These are phyloP conservation scores for Ctenosaura bakeri DNA, from an alignment of 2,797 vertebrate genomes.

Conservation along the genomic window DNA sequence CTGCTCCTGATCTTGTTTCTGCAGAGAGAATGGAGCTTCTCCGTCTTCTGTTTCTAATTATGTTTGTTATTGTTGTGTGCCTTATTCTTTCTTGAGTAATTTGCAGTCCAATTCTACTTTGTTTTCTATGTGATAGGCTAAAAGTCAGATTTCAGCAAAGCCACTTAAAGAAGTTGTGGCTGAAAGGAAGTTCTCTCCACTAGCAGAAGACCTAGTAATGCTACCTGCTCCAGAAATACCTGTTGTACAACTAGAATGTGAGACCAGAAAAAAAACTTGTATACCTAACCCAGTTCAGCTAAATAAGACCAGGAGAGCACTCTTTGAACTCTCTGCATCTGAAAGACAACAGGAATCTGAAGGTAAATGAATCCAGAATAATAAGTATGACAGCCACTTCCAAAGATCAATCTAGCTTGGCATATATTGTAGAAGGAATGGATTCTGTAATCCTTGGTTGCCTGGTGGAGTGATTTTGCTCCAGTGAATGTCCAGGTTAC, in stretches of 20 bases:
- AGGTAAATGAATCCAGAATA: slow-evolving; percentile 62
- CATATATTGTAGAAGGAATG: not conserved
- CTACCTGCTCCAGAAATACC: slow-evolving; percentile 36
- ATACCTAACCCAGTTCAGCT: slow-evolving; percentile 19
- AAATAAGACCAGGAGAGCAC: slow-evolving; percentile 71
- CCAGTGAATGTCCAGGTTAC: too few species aligned
- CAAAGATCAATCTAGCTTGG: not conserved
- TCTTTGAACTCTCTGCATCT: slow-evolving; percentile 70
- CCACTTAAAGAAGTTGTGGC: slow-evolving; percentile 27
- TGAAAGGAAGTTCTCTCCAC: slow-evolving; percentile 29
- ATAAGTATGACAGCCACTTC: not conserved
- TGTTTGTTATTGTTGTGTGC: too few species aligned
- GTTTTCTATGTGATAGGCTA: slow-evolving; percentile 19
- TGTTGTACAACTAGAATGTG: slow-evolving; percentile 25
- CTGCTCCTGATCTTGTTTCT: too few species aligned
- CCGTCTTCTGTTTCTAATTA: too few species aligned
- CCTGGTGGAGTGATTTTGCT: not conserved
- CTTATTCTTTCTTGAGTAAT: not conserved
- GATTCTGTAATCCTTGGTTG: not conserved
- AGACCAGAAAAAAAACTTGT: slow-evolving; percentile 30
- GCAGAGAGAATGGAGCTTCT: too few species aligned
- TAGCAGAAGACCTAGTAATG: slow-evolving; percentile 10
- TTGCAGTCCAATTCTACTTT: not conserved
- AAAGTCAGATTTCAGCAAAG: slow-evolving; percentile 38
- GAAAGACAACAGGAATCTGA: slow-evolving; percentile 57